These are phyloP conservation scores for Hipposideros armiger DNA, from an alignment of 2,113 vertebrate genomes.

Conservation along the genomic window DNA sequence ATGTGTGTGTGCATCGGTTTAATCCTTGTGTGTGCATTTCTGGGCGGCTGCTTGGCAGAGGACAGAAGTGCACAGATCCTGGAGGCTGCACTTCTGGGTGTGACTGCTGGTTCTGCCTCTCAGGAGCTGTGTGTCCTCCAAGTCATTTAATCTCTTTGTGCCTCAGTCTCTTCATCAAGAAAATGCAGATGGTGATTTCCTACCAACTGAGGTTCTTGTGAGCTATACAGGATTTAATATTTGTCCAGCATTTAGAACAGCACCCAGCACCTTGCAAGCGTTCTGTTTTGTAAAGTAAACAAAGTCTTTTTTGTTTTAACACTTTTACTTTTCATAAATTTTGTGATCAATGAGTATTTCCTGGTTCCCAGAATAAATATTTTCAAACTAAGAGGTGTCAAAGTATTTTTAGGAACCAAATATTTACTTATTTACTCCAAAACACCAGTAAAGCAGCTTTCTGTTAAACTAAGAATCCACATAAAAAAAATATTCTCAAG, in stretches of 20 bases:
- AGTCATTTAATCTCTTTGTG: rapidly evolving
- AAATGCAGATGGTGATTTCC: rapidly evolving
- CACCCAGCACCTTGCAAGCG: rapidly evolving
- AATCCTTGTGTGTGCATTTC: rapidly evolving
- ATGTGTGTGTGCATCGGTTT: rapidly evolving
- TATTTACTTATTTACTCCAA: constrained; percentile 27
- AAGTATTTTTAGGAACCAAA: not conserved
- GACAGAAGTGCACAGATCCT: rapidly evolving
- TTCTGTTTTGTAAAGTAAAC: not conserved
- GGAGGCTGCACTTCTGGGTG: too few species aligned
- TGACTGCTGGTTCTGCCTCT: not conserved
- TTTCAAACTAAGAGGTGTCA: constrained; percentile 54
- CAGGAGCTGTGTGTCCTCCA: rapidly evolving
- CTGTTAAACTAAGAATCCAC: constrained; percentile 48
- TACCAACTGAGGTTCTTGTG: rapidly evolving
- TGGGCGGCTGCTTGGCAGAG: not conserved
- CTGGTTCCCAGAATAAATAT: not conserved
- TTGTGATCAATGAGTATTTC: not conserved
- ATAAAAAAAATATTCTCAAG: constrained; percentile 71
- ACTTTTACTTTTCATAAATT: not conserved
- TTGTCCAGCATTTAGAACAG: rapidly evolving
- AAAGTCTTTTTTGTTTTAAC: not conserved
- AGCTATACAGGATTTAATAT: rapidly evolving
- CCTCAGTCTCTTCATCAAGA: not conserved
- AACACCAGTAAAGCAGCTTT: constrained; percentile 49